These are phyloP conservation scores for Naso thynnoides DNA, from an alignment of 2,797 vertebrate genomes.

Conservation along the genomic window DNA sequence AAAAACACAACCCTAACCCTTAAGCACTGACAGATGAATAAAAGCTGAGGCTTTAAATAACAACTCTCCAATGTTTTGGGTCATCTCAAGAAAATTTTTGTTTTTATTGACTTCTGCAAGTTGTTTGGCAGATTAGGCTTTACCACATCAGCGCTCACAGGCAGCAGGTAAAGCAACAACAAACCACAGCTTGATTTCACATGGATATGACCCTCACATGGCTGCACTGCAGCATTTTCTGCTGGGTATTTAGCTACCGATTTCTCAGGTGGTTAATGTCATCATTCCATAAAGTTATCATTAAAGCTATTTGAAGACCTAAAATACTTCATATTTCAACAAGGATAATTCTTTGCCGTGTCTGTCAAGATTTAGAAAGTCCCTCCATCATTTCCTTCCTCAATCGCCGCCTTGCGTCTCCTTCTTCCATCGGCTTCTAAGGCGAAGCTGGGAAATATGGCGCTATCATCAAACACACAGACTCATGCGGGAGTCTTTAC, in stretches of 20 bases:
- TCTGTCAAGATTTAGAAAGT: slow-evolving; percentile 57
- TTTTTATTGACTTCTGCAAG: slow-evolving; percentile 50
- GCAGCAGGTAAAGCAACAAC: slow-evolving; percentile 57
- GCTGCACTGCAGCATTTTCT: slow-evolving; percentile 19
- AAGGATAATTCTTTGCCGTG: slow-evolving; percentile 40
- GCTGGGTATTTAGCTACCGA: slow-evolving; percentile 15
- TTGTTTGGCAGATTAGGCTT: slow-evolving; percentile 48
- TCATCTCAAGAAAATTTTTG: slow-evolving; percentile 28
- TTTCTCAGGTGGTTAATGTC: slow-evolving; percentile 25
- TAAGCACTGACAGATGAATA: slow-evolving; percentile 1
- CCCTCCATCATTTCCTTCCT: slow-evolving; percentile 55
- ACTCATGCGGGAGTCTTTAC: slow-evolving; percentile 74
- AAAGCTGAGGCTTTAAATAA: not conserved
- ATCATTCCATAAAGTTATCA: slow-evolving; percentile 55
- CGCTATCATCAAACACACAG: slow-evolving; percentile 85
- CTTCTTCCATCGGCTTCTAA: slow-evolving; percentile 67
- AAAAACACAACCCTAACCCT: not conserved
- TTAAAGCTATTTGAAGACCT: slow-evolving; percentile 44
- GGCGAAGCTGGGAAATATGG: slow-evolving; percentile 62
- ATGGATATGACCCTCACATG: slow-evolving; percentile 42
- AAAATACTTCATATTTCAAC: slow-evolving; percentile 52
- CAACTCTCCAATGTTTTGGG: slow-evolving; percentile 17
- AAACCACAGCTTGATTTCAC: slow-evolving; percentile 38
- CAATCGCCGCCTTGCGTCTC: slow-evolving; percentile 42
- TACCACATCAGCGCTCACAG: slow-evolving; percentile 32